Evolutionary conservation across 2,888 invertebrate genomes (phyloP).

Genomic region (Mythimna loreyi): DNA sequence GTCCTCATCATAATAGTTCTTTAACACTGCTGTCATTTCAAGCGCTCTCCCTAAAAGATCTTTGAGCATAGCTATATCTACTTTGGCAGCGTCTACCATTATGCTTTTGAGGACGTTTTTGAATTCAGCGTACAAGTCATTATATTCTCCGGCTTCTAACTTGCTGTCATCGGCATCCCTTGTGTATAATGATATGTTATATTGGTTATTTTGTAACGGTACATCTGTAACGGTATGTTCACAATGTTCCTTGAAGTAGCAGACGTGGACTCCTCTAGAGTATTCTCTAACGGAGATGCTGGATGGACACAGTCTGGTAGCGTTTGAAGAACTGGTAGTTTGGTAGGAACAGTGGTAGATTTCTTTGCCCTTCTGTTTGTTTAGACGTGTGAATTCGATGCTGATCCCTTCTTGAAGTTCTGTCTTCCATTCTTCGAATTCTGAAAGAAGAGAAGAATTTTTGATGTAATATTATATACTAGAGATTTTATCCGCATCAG

Average conservation of each 20-base stretch:
- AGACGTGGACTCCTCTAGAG: conserved; percentile 75
- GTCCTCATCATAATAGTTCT: conserved; percentile 46
- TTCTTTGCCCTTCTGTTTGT: conserved; percentile 65
- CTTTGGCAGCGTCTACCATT: conserved; percentile 68
- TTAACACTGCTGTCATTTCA: conserved; percentile 75
- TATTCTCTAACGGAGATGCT: conserved; percentile 70
- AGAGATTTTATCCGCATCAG: no score
- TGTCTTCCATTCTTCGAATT: conserved; percentile 76
- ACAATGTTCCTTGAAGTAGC: conserved; percentile 75
- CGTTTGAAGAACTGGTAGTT: conserved; percentile 7
- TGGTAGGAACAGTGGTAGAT: conserved; percentile 73
- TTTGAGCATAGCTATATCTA: conserved; percentile 69
- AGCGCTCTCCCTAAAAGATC: conserved; percentile 73
- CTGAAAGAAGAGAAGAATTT: conserved; percentile 69
- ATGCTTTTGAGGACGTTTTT: conserved; percentile 75
- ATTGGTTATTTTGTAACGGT: conserved; percentile 67
- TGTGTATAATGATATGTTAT: conserved; percentile 67
- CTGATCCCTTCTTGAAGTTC: conserved; percentile 70
- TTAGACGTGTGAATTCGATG: conserved; percentile 66
- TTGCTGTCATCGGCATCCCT: conserved; percentile 56
- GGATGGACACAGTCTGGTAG: conserved; percentile 75
- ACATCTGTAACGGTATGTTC: conserved; percentile 64
- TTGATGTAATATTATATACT: not conserved
- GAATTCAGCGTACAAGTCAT: conserved; percentile 74
- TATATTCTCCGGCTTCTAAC: conserved; percentile 41